Conservation (phyloP, 2,113 vertebrate species). For the Tachycineta bicolor region DNA sequence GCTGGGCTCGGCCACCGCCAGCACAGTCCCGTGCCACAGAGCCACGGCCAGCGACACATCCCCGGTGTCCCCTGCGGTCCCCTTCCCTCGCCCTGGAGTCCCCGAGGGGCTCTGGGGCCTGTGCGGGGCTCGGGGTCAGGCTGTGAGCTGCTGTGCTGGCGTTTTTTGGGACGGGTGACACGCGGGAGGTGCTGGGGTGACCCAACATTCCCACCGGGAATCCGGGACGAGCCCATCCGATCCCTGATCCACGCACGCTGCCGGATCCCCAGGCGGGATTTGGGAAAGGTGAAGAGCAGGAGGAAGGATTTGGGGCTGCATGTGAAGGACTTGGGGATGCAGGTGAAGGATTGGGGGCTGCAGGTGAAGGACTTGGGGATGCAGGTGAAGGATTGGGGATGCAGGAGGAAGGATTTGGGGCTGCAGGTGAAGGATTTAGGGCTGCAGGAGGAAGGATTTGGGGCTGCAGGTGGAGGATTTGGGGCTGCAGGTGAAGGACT, state of each 20-base stretch:
- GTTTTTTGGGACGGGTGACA: not conserved
- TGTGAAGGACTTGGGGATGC: too few relatives aligned
- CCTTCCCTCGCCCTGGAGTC: not conserved
- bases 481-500: too few relatives aligned
- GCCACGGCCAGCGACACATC: not conserved
- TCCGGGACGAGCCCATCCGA: rapidly evolving
- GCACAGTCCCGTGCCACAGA: not conserved
- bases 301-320: not conserved
- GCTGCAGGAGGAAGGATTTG: too few relatives aligned
- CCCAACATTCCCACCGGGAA: rapidly evolving
- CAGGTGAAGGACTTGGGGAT: too few relatives aligned
- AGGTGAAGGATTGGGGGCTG: too few relatives aligned
- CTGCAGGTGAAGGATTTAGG: too few relatives aligned
- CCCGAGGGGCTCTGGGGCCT: rapidly evolving
- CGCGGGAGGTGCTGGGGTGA: rapidly evolving
- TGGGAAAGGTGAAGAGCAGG: not conserved
- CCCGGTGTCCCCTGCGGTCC: rapidly evolving
- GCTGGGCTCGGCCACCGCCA: not conserved
- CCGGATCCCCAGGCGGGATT: rapidly evolving
- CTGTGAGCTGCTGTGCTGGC: not conserved
- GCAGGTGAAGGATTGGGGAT: too few relatives aligned
- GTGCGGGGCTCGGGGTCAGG: not conserved
- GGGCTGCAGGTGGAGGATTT: too few relatives aligned
- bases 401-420: too few relatives aligned
- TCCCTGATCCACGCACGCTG: rapidly evolving